A percentile compares a stretch with the other conserved stretches of the same genome.
Evolutionary conservation across 2,113 vertebrate genomes (phyloP).

Genomic region (Sinocyclocheilus rhinocerous): DNA sequence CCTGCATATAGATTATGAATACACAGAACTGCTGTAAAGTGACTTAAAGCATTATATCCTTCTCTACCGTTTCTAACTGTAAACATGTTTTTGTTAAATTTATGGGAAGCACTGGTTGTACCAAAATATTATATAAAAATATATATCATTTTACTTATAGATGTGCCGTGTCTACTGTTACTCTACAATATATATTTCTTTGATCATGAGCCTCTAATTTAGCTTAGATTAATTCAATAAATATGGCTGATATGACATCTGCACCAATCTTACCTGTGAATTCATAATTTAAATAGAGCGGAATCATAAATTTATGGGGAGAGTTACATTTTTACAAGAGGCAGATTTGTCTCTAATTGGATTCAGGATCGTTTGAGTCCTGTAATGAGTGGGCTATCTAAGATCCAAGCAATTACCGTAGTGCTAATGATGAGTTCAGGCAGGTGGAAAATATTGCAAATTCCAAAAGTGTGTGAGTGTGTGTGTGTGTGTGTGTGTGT

Average conservation of each 20-base stretch:
- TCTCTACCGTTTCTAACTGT: neutral
- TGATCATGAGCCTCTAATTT: neutral
- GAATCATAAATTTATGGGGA: neutral
- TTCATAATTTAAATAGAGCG: neutral
- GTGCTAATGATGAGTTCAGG: constrained; percentile 38
- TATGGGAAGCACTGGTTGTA: too few relatives aligned
- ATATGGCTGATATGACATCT: neutral
- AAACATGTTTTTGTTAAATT: neutral
- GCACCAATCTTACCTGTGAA: neutral
- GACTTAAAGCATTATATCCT: neutral
- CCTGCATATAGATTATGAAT: constrained; percentile 6
- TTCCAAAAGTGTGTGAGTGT: neutral
- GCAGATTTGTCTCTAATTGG: constrained; percentile 31
- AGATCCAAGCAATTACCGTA: constrained; percentile 29
- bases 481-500: neutral
- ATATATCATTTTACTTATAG: neutral
- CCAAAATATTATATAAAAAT: too few relatives aligned
- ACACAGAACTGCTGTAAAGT: neutral
- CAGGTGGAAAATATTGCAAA: constrained; percentile 37
- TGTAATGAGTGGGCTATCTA: constrained; percentile 36
- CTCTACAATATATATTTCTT: neutral
- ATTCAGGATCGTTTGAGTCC: constrained; percentile 16
- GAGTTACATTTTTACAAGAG: constrained; percentile 18
- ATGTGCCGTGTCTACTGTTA: neutral
- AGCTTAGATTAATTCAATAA: neutral